These are phyloP conservation scores for Thunnus thynnus DNA, from an alignment of 2,113 vertebrate genomes.

Conservation along the genomic window DNA sequence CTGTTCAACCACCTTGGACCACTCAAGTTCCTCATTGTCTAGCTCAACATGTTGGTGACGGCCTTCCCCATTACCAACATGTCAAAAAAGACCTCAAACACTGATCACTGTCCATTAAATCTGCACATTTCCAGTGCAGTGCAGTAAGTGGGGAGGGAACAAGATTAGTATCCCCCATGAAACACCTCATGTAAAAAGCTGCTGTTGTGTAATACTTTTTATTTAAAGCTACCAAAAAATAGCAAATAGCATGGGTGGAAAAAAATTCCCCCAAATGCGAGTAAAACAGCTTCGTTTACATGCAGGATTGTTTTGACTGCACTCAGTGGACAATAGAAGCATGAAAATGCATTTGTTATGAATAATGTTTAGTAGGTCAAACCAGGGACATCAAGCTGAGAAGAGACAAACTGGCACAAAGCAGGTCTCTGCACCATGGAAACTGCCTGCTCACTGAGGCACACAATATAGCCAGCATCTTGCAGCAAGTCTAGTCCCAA, in stretches of 20 bases:
- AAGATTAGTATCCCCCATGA: conserved; percentile 49
- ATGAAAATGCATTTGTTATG: conserved; percentile 5
- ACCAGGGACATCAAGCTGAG: conserved; percentile 54
- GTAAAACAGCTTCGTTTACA: neutral
- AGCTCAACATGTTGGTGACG: too few species aligned
- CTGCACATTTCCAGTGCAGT: too few species aligned
- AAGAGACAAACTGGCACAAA: conserved; percentile 44
- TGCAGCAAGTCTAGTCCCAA: neutral
- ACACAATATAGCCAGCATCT: neutral
- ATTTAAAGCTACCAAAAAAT: neutral
- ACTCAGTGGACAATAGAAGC: neutral
- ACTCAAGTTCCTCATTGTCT: too few species aligned
- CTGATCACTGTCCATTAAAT: too few species aligned
- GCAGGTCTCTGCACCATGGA: conserved; percentile 32
- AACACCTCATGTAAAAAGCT: conserved; percentile 31
- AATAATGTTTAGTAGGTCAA: conserved; percentile 64
- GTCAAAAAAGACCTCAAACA: too few species aligned
- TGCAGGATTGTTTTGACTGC: neutral
- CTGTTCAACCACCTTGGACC: too few species aligned
- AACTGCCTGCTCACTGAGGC: conserved; percentile 20
- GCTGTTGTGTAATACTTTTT: neutral
- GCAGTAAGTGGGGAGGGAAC: conserved; percentile 11
- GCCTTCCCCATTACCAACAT: too few species aligned
- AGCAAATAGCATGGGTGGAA: neutral
- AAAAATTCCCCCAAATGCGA: neutral